These are phyloP conservation scores for Drosophila seguyi DNA, from an alignment of 1,140 invertebrate species.

Conservation along the genomic window DNA sequence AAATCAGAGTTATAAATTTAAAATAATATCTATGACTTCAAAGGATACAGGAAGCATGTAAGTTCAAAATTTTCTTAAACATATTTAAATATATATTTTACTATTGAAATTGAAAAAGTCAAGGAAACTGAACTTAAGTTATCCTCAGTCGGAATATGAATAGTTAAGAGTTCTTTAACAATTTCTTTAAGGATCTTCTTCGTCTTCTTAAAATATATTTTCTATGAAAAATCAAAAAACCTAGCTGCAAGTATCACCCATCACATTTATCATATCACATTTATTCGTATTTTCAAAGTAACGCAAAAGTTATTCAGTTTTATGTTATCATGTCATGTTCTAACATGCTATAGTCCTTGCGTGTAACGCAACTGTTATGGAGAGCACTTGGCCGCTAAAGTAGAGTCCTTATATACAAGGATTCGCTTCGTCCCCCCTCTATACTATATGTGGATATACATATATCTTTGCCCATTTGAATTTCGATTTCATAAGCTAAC, in stretches of 20 bases:
- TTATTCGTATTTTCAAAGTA: neutral
- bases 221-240: neutral
- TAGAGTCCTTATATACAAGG: constrained; percentile 36
- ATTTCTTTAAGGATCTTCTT: neutral
- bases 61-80: neutral
- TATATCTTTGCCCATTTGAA: constrained; percentile 31
- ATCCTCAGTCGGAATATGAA: neutral
- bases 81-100: neutral
- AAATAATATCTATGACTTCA: neutral
- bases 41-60: neutral
- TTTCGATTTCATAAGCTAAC: constrained; percentile 68
- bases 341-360: constrained; percentile 23
- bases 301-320: neutral
- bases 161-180: neutral
- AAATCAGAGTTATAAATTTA: neutral
- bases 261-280: neutral
- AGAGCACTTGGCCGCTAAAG: constrained; percentile 39
- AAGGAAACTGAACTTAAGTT: neutral
- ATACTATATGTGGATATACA: neutral
- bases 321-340: neutral
- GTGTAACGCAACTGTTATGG: constrained; percentile 34
- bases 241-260: too few relatives aligned
- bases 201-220: neutral
- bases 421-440: neutral
- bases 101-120: neutral